Conservation (phyloP, 2,797 vertebrate species). For the Sebastes wilsoni region DNA sequence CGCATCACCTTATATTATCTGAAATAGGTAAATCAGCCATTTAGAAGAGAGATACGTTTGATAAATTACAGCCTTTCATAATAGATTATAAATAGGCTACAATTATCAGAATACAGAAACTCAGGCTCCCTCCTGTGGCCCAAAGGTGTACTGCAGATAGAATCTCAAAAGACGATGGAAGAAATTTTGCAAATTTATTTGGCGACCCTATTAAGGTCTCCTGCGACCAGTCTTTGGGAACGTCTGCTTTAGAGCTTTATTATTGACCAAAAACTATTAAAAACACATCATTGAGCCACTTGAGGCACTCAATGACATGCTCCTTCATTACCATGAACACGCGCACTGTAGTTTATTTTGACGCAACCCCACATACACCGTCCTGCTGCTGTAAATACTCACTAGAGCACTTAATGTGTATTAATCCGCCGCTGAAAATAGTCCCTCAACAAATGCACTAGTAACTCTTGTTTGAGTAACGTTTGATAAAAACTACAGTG, state of each 20-base stretch:
- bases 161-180: too few relatives aligned
- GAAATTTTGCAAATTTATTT: too few relatives aligned
- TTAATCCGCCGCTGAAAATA: not conserved
- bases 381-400: not conserved
- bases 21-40: too few relatives aligned
- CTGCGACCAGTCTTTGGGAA: too few relatives aligned
- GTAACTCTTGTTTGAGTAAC: not conserved
- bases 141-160: too few relatives aligned
- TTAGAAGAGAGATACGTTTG: too few relatives aligned
- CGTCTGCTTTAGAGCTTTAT: too few relatives aligned
- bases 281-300: not conserved
- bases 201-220: fast-evolving
- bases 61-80: too few relatives aligned
- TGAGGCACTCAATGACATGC: not conserved
- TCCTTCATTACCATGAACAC: not conserved
- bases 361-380: not conserved
- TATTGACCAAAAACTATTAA: not conserved
- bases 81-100: too few relatives aligned
- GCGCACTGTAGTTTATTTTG: not conserved
- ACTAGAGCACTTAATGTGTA: not conserved
- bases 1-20: too few relatives aligned
- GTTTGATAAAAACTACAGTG: not conserved
- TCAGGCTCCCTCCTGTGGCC: too few relatives aligned
- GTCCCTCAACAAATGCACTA: not conserved
- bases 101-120: too few relatives aligned